phyloP scores from a whole-genome alignment of 2,113 vertebrate species.

The Ailurus styani region DNA sequence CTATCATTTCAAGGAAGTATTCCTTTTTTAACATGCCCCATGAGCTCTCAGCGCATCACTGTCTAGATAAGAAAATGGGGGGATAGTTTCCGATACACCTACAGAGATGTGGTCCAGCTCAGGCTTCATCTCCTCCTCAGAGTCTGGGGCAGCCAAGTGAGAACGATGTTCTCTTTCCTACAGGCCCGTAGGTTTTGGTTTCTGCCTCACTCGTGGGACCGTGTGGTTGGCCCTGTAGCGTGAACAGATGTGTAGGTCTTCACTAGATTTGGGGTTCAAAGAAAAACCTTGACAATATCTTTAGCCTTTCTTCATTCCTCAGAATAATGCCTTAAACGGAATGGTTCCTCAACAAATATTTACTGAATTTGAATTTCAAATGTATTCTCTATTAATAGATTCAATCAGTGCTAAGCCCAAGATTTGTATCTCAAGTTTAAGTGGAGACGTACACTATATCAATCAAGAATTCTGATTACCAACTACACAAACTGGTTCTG shows the following conservation, averaged over 20 bases:
- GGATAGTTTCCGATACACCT: not conserved
- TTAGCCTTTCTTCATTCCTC: not conserved
- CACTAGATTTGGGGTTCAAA: not conserved
- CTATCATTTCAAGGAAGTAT: not conserved
- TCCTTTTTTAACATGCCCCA: not conserved
- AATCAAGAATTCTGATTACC: not conserved
- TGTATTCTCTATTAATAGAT: not conserved
- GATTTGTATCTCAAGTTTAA: not conserved
- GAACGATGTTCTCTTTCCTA: not conserved
- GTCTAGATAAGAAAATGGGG: not conserved
- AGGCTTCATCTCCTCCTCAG: rapidly evolving
- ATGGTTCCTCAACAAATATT: not conserved
- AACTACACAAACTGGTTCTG: not conserved
- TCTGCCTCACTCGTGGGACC: rapidly evolving
- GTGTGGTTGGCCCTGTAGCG: rapidly evolving
- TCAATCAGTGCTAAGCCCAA: not conserved
- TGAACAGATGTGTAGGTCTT: not conserved
- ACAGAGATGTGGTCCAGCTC: rapidly evolving
- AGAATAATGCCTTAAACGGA: not conserved
- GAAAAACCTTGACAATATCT: not conserved
- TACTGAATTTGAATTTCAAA: conserved; percentile 1
- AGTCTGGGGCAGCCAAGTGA: not conserved
- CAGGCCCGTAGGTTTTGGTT: not conserved
- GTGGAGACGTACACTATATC: not conserved
- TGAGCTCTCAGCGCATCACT: not conserved